These are phyloP conservation scores for Epinotia brunnichana DNA, from an alignment of 2,888 invertebrate genomes.

Conservation along the genomic window DNA sequence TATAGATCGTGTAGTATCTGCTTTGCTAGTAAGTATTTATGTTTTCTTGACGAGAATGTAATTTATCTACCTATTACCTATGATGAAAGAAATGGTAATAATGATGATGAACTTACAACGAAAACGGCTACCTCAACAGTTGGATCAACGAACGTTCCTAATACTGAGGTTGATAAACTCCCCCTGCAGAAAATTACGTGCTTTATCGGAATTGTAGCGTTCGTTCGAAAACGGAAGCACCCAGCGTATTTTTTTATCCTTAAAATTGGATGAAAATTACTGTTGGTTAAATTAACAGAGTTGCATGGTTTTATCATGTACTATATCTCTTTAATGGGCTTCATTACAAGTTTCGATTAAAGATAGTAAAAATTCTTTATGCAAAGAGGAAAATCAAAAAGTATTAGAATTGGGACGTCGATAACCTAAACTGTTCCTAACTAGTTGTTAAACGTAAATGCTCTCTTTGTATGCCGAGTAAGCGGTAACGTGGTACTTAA, in stretches of 20 bases:
- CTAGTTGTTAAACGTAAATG: too few relatives aligned
- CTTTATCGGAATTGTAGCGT: constrained; percentile 42
- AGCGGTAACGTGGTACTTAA: too few relatives aligned
- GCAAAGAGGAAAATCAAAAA: too few relatives aligned
- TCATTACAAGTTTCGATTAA: neutral
- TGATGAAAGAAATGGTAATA: neutral
- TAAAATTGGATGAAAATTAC: constrained; percentile 25
- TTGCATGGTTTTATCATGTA: constrained; percentile 13
- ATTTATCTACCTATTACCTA: too few relatives aligned
- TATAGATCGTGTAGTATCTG: neutral
- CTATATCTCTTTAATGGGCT: neutral
- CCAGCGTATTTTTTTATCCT: constrained; percentile 29
- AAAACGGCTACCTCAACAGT: constrained; percentile 11
- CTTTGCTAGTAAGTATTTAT: neutral
- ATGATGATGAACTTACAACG: neutral
- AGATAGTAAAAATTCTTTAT: neutral
- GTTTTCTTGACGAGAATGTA: neutral
- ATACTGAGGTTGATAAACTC: constrained; percentile 33
- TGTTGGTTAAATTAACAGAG: constrained; percentile 24
- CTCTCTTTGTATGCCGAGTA: too few relatives aligned
- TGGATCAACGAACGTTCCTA: constrained; percentile 26
- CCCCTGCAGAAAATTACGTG: constrained; percentile 42
- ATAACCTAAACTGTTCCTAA: too few relatives aligned
- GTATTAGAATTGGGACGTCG: too few relatives aligned
- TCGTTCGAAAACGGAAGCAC: constrained; percentile 36